Evolutionary conservation across 2,113 vertebrate species (phyloP).

Genomic region (Cavia porcellus): DNA sequence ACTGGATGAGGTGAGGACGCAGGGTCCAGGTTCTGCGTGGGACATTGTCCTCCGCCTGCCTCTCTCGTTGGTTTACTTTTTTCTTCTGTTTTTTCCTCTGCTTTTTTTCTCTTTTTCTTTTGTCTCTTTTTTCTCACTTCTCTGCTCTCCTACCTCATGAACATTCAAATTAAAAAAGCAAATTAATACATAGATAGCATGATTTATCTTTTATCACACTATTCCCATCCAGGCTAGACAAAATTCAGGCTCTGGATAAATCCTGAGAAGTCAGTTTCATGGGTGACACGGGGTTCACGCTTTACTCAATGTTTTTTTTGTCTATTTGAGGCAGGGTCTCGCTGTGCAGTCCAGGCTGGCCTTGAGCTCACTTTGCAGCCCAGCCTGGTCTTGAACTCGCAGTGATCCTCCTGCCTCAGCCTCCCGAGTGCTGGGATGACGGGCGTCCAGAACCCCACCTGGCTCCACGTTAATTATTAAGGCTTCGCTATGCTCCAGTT

Average conservation of each 20-base stretch:
- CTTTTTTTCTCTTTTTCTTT: not conserved
- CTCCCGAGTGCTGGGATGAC: no score
- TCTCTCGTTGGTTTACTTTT: not conserved
- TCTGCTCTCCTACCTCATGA: not conserved
- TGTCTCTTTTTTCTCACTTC: not conserved
- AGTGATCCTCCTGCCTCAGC: no score
- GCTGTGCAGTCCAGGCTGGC: no score
- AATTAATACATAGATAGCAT: not conserved
- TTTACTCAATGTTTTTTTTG: not conserved
- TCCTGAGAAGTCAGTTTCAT: not conserved
- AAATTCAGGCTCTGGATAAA: not conserved
- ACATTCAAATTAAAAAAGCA: not conserved
- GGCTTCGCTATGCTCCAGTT: not conserved
- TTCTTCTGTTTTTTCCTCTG: not conserved
- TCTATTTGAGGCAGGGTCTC: no score
- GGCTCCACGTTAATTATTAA: not conserved
- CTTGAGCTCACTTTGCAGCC: no score
- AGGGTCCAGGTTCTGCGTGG: not conserved
- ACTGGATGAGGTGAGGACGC: slow-evolving; percentile 92
- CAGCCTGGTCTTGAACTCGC: no score
- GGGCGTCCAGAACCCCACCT: no score
- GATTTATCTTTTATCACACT: not conserved
- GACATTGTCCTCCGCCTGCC: not conserved
- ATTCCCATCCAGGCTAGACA: not conserved
- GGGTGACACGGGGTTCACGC: not conserved